Evolutionary conservation across 2,888 invertebrate species (phyloP).

Genomic region (Orchestes rusci): DNA sequence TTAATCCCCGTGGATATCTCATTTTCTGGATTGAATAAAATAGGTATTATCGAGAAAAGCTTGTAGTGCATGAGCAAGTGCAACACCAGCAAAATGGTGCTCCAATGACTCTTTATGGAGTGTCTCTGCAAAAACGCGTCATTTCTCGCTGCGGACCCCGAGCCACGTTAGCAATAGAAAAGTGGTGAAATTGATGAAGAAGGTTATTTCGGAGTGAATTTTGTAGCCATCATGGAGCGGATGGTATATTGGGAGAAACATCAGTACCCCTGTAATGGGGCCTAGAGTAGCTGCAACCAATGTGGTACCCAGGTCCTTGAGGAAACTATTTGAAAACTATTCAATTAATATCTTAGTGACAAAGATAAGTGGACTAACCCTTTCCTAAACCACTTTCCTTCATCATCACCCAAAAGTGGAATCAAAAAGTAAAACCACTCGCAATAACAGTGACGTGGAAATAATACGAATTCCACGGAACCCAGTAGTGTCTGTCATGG

Average conservation of each 20-base stretch:
- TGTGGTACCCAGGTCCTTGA: slow-evolving; percentile 49
- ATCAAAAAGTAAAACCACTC: slow-evolving; percentile 63
- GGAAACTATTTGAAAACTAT: slow-evolving; percentile 42
- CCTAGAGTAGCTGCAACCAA: slow-evolving; percentile 57
- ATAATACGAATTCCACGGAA: slow-evolving; percentile 78
- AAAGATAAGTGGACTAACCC: too few relatives aligned
- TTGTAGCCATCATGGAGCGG: slow-evolving; percentile 62
- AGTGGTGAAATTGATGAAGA: slow-evolving; percentile 55
- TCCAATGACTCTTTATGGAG: slow-evolving; percentile 31
- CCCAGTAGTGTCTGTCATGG: slow-evolving; percentile 70
- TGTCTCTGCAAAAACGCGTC: slow-evolving; percentile 24
- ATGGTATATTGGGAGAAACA: slow-evolving; percentile 70
- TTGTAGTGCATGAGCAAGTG: slow-evolving; percentile 57
- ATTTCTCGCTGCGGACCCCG: slow-evolving; percentile 49
- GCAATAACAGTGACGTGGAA: slow-evolving; percentile 72
- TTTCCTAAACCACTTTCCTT: slow-evolving; percentile 54
- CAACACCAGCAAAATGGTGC: slow-evolving; percentile 41
- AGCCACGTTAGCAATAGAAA: slow-evolving; percentile 54
- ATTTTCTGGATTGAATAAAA: slow-evolving; percentile 59
- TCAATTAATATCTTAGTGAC: too few relatives aligned
- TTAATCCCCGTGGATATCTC: slow-evolving; percentile 65
- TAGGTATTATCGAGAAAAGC: slow-evolving; percentile 53
- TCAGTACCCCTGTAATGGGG: slow-evolving; percentile 64
- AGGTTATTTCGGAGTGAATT: slow-evolving; percentile 67
- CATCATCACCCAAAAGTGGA: slow-evolving; percentile 52